These are phyloP conservation scores for Poecilia velifera DNA, from an alignment of 2,797 vertebrate genomes.

Conservation along the genomic window DNA sequence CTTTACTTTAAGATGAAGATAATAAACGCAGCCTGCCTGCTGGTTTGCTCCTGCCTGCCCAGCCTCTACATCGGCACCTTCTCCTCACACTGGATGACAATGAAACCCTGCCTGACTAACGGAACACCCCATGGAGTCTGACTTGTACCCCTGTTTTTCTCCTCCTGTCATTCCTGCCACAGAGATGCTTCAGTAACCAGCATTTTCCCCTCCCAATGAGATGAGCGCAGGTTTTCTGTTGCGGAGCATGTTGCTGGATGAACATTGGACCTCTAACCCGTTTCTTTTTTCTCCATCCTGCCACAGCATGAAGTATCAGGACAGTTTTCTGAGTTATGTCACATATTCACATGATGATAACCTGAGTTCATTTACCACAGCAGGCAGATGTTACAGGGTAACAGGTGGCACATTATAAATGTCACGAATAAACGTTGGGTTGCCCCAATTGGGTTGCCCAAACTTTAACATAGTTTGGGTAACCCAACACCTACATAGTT, in stretches of 20 bases:
- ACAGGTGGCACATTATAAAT: background rate
- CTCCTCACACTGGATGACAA: slow-evolving; percentile 12
- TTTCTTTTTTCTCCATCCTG: slow-evolving; percentile 6
- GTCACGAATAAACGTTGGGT: no score
- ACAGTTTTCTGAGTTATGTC: background rate
- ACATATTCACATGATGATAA: background rate
- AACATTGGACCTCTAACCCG: slow-evolving; percentile 8
- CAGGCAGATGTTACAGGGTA: background rate
- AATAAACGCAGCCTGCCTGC: background rate
- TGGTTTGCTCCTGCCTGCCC: background rate
- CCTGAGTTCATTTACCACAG: background rate
- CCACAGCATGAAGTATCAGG: slow-evolving; percentile 10
- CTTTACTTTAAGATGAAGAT: background rate
- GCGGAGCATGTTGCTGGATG: slow-evolving; percentile 29
- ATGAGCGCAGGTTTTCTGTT: slow-evolving; percentile 15
- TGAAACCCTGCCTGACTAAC: slow-evolving; percentile 15
- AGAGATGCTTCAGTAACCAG: slow-evolving; percentile 22
- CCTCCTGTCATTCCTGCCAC: slow-evolving; percentile 26
- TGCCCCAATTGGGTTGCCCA: no score
- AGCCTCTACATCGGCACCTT: slow-evolving; percentile 11
- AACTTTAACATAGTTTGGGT: no score
- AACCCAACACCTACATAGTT: no score
- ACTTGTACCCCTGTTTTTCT: slow-evolving; percentile 23
- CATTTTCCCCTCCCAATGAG: slow-evolving; percentile 10
- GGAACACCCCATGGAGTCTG: slow-evolving; percentile 13